Base-by-base conservation (phyloP, 2,888 invertebrate genomes). In the Platypus cylindrus region DNA sequence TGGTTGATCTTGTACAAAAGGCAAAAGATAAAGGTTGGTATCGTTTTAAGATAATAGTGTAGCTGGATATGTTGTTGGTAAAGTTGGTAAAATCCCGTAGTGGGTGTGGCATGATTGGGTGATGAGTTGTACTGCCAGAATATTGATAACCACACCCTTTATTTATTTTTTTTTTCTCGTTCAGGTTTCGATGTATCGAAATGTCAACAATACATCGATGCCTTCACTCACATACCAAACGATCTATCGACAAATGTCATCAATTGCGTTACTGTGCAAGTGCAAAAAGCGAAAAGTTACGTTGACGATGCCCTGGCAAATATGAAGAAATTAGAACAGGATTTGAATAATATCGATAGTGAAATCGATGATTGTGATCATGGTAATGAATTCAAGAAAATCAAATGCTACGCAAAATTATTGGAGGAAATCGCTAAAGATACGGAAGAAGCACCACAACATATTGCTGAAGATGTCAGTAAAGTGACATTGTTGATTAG, bases 341-440 rank as follows among this genome's bases (percentile, higher is more conserved):
- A 40, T 24, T 11, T 43, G 9, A 32, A 31, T 23, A 30, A 26
- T 7, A 32, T 39, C n/a, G 37, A 43, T 12, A 5, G 15, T 5
- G 37, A 40, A 5, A 43, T 43, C 12, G 42, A 42, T 17, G 32
- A 39, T 14, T 42, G 42, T 14, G 17, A 25, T 5, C n/a, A n/a
- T n/a, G 42, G 37, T 2, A 40, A 34, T 15, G 27, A 28, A 22
- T 30, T 22, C 18, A 28, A 34, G 11, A 9, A 40, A 23, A 26
- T 30, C 3, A 36, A 32, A 30, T 43, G 43, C 17, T 43, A 43
- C 28, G 40, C 34, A 5, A 37, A 43, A 23, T 22, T 43, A 13
- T 12, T 35, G 2, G 32, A 30, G 16, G 20, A 32, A 32, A 39
- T 42, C 12, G 37, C 33, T 1, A 15, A 28, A 26, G 39, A 36